Percentiles rank a stretch among this genome's conserved stretches.
These are phyloP conservation scores for Archips crataeganus DNA, from an alignment of 2,888 invertebrate species.

Conservation along the genomic window DNA sequence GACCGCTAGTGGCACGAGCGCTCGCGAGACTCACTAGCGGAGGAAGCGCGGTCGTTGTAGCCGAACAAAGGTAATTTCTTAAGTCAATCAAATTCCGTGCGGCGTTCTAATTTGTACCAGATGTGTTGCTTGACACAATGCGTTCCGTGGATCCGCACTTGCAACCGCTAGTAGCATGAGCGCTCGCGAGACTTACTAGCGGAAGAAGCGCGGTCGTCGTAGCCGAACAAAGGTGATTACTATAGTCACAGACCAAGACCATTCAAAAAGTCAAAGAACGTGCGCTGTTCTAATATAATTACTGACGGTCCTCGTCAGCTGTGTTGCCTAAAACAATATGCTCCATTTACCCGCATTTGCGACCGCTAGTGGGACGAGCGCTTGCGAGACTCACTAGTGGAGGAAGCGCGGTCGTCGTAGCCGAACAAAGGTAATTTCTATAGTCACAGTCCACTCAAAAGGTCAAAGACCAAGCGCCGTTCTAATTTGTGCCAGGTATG, in stretches of 20 bases:
- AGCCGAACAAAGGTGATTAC: not conserved
- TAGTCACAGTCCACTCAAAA: no score
- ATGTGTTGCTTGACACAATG: not conserved
- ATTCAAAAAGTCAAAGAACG: no score
- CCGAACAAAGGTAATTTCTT: not conserved
- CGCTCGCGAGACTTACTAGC: not conserved
- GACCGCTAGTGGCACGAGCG: slow-evolving; percentile 5
- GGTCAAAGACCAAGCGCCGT: no score
- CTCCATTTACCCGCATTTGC: not conserved
- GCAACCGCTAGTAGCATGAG: not conserved
- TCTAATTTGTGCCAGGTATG: no score
- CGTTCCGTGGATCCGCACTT: not conserved
- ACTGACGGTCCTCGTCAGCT: no score
- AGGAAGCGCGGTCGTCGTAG: not conserved
- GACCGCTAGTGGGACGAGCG: not conserved
- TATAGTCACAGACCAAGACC: no score
- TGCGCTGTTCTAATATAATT: no score
- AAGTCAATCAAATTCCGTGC: no score
- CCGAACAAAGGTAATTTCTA: not conserved
- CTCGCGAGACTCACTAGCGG: not conserved
- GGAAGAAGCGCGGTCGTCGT: not conserved
- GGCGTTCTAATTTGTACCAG: no score
- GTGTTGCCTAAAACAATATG: not conserved
- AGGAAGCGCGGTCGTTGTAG: slow-evolving; percentile 3
- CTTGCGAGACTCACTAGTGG: not conserved